These are phyloP conservation scores for Phortica variegata DNA, from an alignment of 1,140 invertebrate species.

Conservation along the genomic window DNA sequence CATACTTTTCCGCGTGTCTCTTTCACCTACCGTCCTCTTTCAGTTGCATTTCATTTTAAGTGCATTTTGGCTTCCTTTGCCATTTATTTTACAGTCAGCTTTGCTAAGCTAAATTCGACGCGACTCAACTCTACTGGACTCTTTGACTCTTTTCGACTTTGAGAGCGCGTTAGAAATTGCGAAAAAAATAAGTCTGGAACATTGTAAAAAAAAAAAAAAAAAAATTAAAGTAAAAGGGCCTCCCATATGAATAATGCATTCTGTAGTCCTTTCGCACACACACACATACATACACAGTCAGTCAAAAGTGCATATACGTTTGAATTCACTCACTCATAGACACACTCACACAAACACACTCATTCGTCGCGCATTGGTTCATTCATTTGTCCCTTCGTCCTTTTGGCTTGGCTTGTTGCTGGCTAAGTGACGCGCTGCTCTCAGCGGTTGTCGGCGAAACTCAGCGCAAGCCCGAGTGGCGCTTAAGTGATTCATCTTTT, in stretches of 20 bases:
- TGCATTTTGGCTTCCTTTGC: constrained; percentile 49
- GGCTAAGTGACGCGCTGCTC: constrained; percentile 43
- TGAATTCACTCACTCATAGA: constrained; percentile 32
- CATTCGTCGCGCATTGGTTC: constrained; percentile 21
- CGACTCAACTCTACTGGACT: constrained; percentile 5
- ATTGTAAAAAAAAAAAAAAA: constrained; percentile 29
- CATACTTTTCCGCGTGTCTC: constrained; percentile 20
- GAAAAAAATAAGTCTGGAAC: constrained; percentile 46
- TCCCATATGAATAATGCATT: no score
- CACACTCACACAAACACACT: constrained; percentile 7
- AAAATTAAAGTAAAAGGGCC: no score
- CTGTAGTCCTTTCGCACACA: no score
- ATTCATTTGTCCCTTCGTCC: constrained; percentile 42
- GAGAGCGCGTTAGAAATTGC: constrained; percentile 49
- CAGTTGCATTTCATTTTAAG: constrained; percentile 45
- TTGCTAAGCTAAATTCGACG: not conserved
- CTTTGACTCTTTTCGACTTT: constrained; percentile 44
- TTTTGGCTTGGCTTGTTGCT: constrained; percentile 49
- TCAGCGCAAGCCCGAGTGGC: no score
- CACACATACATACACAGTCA: no score
- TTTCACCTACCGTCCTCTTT: constrained; percentile 35
- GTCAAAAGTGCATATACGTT: no score
- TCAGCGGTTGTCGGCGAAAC: no score
- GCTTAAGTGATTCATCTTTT: constrained; percentile 37
- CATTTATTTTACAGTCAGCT: constrained; percentile 30